Conservation (phyloP, 2,888 invertebrate genomes). For the Agrotis clavis region DNA sequence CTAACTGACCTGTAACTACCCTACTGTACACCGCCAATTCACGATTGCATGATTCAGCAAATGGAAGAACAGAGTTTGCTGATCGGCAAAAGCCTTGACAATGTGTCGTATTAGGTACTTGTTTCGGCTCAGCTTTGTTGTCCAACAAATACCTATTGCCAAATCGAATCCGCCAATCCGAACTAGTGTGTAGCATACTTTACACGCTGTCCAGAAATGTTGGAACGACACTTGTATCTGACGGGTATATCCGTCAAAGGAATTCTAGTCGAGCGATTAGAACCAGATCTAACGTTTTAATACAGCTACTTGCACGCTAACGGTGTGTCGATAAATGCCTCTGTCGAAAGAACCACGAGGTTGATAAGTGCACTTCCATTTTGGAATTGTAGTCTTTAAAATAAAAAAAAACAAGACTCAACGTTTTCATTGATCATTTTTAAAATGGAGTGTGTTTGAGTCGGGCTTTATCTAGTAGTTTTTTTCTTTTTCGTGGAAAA, state of each 20-base stretch:
- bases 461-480: neutral
- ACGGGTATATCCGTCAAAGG: constrained; percentile 37
- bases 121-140: neutral
- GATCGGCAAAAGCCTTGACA: neutral
- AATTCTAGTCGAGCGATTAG: constrained; percentile 44
- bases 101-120: too few species aligned
- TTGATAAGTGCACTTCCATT: constrained; percentile 39
- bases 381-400: constrained; percentile 11
- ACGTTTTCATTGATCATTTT: constrained; percentile 1
- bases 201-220: constrained; percentile 24
- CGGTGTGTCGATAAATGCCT: constrained; percentile 47
- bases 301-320: constrained; percentile 24
- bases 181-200: neutral
- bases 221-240: constrained; percentile 38
- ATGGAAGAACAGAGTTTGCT: neutral
- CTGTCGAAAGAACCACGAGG: constrained; percentile 49
- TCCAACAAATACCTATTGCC: neutral
- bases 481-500: too few species aligned
- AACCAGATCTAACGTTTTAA: constrained; percentile 51
- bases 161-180: neutral
- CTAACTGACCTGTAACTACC: too few species aligned
- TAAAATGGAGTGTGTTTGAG: neutral
- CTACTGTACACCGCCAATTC: too few species aligned
- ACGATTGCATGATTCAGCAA: too few species aligned
- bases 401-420: constrained; percentile 5